Evolutionary conservation across 2,888 invertebrate species (phyloP), one percentile per base, ranked within the genome.

Genomic region (Cephonodes hylas): DNA sequence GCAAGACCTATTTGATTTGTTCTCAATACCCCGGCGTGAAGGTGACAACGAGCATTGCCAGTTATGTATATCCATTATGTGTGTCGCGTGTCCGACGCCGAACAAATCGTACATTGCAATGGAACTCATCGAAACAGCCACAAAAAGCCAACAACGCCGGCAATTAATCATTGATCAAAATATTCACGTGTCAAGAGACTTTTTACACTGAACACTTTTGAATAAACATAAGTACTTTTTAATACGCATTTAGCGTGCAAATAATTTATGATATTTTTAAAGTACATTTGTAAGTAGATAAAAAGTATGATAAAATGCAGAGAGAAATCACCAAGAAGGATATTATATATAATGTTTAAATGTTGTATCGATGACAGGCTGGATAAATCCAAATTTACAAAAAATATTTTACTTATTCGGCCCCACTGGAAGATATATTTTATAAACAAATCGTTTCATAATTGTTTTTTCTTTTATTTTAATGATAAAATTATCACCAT

Each of bases 1-100:
- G 58, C 46, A 61, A 48, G 44, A 66, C 63, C 45, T 70, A 70
- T 66, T 65, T 63, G 66, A 68, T 67, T 65, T 66, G 69, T 64
- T 65, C 68, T 53, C 64, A 67, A 67, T 71, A 66, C 61, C 59
- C 59, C 59, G 66, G 67, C 64, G 66, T n/a, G n/a, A 13, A 38
- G 2, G 5, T 38, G 53, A 57, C 53, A 60, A 38, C 53, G 64
- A 64, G 60, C 63, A 68, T 64, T 60, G 63, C 65, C 61, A 70
- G 63, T 67, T 67, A 64, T 61, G 59, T 34, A 44, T 22, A 27
- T 57, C n/a, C n/a, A n/a, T n/a, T n/a, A n/a, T 66, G 67, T 67
- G 63, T 66, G 44, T 68, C 66, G 57, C 67, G 46, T 46, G 13
- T 34, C 27, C 34, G 31, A 20, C 45, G 15, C 31, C 57, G 18